Percentiles rank a stretch among this genome's conserved stretches.
Conservation (phyloP, 92 coral and sea anemone species). For the Heteractis magnifica region DNA sequence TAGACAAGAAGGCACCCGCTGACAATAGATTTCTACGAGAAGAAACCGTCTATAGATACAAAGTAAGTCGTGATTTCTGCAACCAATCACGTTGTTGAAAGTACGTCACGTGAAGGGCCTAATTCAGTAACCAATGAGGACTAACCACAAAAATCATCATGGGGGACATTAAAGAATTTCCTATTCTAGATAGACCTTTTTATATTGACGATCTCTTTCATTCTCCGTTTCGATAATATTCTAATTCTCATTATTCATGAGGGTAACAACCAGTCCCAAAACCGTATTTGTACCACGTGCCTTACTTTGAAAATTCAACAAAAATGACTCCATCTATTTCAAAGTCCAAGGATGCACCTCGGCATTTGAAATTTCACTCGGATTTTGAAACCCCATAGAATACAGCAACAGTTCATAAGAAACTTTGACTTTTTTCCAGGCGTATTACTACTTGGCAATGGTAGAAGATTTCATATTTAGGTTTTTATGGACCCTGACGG, state of each 20-base stretch:
- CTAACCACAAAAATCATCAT: no score
- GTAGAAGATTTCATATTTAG: slow-evolving; percentile 85
- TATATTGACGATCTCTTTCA: not conserved
- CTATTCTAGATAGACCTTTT: no score
- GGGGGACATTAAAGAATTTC: no score
- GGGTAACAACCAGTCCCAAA: not conserved
- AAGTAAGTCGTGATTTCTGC: slow-evolving; percentile 49
- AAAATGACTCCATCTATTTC: no score
- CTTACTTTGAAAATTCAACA: not conserved
- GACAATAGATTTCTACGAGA: slow-evolving; percentile 85
- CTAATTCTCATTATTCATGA: no score
- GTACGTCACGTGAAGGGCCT: not conserved
- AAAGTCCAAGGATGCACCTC: no score
- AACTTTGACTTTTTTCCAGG: not conserved
- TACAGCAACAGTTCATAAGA: not conserved
- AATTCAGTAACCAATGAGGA: not conserved
- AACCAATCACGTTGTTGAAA: not conserved
- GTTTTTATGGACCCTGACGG: slow-evolving; percentile 90
- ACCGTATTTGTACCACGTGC: not conserved
- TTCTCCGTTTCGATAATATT: no score
- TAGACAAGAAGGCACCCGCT: slow-evolving; percentile 70
- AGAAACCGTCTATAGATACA: slow-evolving; percentile 88
- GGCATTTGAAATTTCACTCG: not conserved
- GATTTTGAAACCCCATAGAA: not conserved
- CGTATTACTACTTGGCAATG: slow-evolving; percentile 86